Evolutionary conservation across 1,140 invertebrate species (phyloP).

Genomic region (Alviniconcha marisindica): DNA sequence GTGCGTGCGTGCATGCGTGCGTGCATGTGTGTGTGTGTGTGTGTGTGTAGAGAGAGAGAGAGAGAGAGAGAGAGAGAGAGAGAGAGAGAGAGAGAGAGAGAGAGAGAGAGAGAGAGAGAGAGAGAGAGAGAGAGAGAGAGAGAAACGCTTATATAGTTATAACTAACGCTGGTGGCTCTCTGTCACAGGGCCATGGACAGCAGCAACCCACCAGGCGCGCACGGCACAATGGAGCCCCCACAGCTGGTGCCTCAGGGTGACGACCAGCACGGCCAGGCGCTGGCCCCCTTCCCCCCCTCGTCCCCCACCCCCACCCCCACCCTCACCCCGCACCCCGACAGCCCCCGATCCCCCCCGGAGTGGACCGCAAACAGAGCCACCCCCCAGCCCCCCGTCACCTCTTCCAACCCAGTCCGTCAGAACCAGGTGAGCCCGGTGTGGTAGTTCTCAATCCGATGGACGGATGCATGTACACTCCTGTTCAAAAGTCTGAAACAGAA

Average conservation of each 20-base stretch:
- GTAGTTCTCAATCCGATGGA: no score
- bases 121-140: no score
- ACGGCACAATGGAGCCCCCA: background rate
- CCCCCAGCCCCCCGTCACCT: background rate
- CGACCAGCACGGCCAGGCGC: background rate
- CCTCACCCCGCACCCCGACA: background rate
- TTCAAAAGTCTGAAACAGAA: no score
- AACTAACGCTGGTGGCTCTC: background rate
- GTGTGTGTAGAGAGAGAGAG: background rate
- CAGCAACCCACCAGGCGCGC: background rate
- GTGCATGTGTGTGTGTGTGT: background rate
- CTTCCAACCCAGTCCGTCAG: conserved; percentile 17
- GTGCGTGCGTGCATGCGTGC: background rate
- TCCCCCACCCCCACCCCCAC: background rate
- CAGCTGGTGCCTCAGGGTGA: background rate
- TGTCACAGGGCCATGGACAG: background rate
- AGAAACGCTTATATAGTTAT: no score
- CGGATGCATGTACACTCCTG: no score
- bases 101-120: no score
- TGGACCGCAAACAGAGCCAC: background rate
- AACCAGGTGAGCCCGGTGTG: conserved; percentile 31
- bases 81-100: no score
- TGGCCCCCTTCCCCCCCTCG: background rate
- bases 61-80: no score
- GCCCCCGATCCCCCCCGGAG: conserved; percentile 22